phyloP scores from a whole-genome alignment of 2,797 vertebrate species.

The Danio albolineatus region DNA sequence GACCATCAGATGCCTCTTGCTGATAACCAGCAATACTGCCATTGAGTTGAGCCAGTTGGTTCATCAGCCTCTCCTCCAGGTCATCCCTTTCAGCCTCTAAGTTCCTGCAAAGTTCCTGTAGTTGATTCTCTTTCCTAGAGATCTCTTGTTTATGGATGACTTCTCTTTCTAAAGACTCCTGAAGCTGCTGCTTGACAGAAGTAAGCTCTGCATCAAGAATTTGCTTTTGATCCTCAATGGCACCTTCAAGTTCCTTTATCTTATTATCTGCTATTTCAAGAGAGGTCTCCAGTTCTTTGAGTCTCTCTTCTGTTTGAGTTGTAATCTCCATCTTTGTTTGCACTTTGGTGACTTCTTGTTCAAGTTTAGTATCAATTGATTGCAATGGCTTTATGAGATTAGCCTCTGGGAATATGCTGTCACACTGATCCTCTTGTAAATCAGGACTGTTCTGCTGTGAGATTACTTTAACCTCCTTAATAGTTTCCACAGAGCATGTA shows the following conservation, averaged over 20 bases:
- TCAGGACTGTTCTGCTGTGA: constrained; percentile 59
- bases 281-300: constrained; percentile 65
- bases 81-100: constrained; percentile 93
- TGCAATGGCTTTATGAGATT: constrained; percentile 39
- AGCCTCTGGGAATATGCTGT: constrained; percentile 51
- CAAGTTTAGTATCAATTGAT: constrained; percentile 40
- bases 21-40: constrained; percentile 97
- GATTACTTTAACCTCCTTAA: constrained; percentile 66
- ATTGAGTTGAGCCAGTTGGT: constrained; percentile 97
- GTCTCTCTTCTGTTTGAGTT: constrained; percentile 61
- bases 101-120: constrained; percentile 77
- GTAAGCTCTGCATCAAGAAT: constrained; percentile 67
- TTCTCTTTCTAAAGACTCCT: constrained; percentile 73
- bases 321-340: constrained; percentile 47
- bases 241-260: constrained; percentile 68
- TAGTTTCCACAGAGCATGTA: constrained; percentile 21
- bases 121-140: constrained; percentile 75
- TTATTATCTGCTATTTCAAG: constrained; percentile 67
- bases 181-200: constrained; percentile 78
- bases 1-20: constrained; percentile 87
- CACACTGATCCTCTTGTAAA: constrained; percentile 38
- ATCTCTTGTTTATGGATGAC: constrained; percentile 72
- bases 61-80: constrained; percentile 96
- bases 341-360: constrained; percentile 51
- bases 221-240: constrained; percentile 59